A percentile compares a stretch with the other conserved stretches of the same genome.
These are phyloP conservation scores for Scolopax rusticola DNA, from an alignment of 2,797 vertebrate genomes.

Conservation along the genomic window DNA sequence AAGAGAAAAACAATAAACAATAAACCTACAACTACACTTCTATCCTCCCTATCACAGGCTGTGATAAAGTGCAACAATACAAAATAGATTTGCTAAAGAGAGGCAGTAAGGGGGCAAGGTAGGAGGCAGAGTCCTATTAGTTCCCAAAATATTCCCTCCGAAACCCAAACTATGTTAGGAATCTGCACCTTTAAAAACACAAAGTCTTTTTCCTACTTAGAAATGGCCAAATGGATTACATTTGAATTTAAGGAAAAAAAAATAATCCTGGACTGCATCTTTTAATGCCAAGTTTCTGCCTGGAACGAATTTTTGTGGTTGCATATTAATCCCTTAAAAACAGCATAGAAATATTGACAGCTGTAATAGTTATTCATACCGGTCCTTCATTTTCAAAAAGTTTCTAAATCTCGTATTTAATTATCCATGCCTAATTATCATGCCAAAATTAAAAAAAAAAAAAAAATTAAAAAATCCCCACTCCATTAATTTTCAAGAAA, in stretches of 20 bases:
- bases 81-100: not conserved
- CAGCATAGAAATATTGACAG: constrained; percentile 57
- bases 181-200: constrained; percentile 26
- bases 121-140: not conserved
- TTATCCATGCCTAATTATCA: constrained; percentile 30
- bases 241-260: not conserved
- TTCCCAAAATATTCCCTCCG: constrained; percentile 5
- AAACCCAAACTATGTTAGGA: constrained; percentile 41
- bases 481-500: not conserved
- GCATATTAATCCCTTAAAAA: constrained; percentile 46
- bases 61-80: not conserved
- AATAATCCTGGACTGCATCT: not conserved
- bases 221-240: not conserved
- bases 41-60: not conserved
- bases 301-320: constrained; percentile 55
- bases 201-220: constrained; percentile 1
- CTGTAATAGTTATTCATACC: not conserved
- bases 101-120: not conserved
- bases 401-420: constrained; percentile 33
- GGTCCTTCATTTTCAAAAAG: not conserved
- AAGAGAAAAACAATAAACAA: not conserved
- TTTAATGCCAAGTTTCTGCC: constrained; percentile 52
- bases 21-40: not conserved
- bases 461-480: not conserved
- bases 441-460: not conserved